Conservation (phyloP, 2,888 invertebrate genomes). For the Loripinus fragilis region DNA sequence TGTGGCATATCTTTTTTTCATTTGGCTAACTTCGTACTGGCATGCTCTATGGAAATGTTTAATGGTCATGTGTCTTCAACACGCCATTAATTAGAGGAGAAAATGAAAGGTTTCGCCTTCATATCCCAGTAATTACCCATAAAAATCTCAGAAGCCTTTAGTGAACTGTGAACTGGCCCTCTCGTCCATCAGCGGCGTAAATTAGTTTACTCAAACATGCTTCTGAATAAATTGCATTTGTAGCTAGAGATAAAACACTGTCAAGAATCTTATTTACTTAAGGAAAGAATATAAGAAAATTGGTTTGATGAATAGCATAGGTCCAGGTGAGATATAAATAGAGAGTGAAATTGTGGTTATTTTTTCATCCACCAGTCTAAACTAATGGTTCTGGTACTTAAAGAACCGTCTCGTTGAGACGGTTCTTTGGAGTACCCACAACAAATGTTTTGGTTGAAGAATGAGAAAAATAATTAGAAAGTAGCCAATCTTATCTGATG, state of each 20-base stretch:
- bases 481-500: no score
- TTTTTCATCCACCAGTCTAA: no score
- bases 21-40: neutral
- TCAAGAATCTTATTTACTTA: no score
- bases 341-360: no score
- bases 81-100: slow-evolving; percentile 17
- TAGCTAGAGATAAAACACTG: neutral
- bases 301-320: no score
- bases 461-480: no score
- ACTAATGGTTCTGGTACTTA: no score
- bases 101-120: slow-evolving; percentile 16
- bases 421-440: no score
- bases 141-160: neutral
- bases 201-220: slow-evolving; percentile 8
- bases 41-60: slow-evolving; percentile 17
- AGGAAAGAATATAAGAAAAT: no score
- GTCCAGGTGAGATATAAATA: no score
- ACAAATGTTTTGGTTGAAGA: no score
- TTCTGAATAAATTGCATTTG: neutral
- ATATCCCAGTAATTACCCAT: slow-evolving; percentile 6
- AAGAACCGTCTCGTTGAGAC: no score
- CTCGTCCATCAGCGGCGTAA: slow-evolving; percentile 2
- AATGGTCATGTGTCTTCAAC: slow-evolving; percentile 19
- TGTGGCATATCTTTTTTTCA: neutral
- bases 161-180: slow-evolving; percentile 15